A percentile compares a stretch with the other conserved stretches of the same genome.
Evolutionary conservation across 2,797 vertebrate species (phyloP).

Genomic region (Poecilia velifera): DNA sequence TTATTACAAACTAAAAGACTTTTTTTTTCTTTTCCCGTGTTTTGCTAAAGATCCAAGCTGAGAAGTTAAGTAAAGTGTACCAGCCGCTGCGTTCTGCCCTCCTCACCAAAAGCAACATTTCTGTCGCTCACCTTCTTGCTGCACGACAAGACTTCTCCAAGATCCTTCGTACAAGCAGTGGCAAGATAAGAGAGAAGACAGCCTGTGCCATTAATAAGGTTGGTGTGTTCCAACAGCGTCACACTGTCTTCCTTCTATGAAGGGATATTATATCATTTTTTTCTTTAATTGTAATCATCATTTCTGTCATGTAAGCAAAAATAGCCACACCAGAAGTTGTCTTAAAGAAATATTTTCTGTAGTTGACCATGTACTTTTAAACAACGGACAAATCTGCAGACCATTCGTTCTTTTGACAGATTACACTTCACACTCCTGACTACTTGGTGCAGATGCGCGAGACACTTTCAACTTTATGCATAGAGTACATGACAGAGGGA

Average conservation of each 20-base stretch:
- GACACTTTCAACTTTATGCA: too few relatives aligned
- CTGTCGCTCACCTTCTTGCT: constrained; percentile 90
- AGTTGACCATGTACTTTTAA: too few relatives aligned
- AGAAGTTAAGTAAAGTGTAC: constrained; percentile 92
- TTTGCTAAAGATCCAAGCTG: constrained; percentile 83
- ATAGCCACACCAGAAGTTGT: background rate
- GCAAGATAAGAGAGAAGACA: constrained; percentile 91
- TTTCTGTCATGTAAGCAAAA: background rate
- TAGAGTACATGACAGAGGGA: too few relatives aligned
- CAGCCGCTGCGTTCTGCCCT: constrained; percentile 89
- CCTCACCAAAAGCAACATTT: constrained; percentile 83
- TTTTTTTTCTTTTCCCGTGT: background rate
- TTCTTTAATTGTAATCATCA: background rate
- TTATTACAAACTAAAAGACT: background rate
- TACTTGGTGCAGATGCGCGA: too few relatives aligned
- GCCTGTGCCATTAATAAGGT: constrained; percentile 98
- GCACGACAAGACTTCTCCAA: constrained; percentile 95
- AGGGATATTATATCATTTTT: background rate
- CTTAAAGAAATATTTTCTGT: too few relatives aligned
- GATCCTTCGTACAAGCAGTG: constrained; percentile 94
- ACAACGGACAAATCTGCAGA: too few relatives aligned
- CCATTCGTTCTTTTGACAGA: too few relatives aligned
- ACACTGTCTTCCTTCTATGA: background rate
- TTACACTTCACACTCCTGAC: too few relatives aligned
- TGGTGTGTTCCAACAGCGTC: background rate